Evolutionary conservation across 2,888 invertebrate species (phyloP), one percentile per base, ranked within the genome.

Genomic region (Lagria hirta): DNA sequence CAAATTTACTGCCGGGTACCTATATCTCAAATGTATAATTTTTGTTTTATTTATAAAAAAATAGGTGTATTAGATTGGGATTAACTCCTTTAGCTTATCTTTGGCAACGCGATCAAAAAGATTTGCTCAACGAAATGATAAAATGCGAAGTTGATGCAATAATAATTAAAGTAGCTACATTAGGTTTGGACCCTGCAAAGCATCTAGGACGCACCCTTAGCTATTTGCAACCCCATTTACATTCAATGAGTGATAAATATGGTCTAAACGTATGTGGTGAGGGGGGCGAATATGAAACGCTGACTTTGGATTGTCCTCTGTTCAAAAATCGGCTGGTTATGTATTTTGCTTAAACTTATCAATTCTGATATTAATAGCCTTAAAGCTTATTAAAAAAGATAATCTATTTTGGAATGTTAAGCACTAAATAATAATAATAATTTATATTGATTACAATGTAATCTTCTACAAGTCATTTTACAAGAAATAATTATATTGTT

Each of bases 211-310:
- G 88, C 75, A 82, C 86, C 23, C 77, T 97, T 54, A 78, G 80
- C 55, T 85, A 94, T 59, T 84, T 98, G 68, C 87, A 90, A 65
- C 83, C 91, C 7, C 90, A 95, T 72, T 80, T 99, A 64, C 70
- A 86, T 54, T 79, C 85, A 70, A 89, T 97, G 86, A 86, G 89
- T 65, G 86, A 90, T 68, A 92, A 95, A 73, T 99, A 91, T 73
- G 95, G 94, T 35, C 76, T 95, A 51, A 93, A 95, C 75, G 84
- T 96, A 23, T 97, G 96, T 73, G 99, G 99, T 11, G 99, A 99
- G 75, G 99, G 99, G 28, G 99, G 99, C 35, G 99, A 99, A 73
- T 99, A 96, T 69, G 99, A 99, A 75, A 94, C 97, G 16, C 90
- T 99, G 69, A 96, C 96, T 4, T 75, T 97, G 48, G 96, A 99